Percentiles rank a stretch among this genome's conserved stretches.
Conservation (phyloP, 1,140 invertebrate species). For the Ectropis grisescens region DNA sequence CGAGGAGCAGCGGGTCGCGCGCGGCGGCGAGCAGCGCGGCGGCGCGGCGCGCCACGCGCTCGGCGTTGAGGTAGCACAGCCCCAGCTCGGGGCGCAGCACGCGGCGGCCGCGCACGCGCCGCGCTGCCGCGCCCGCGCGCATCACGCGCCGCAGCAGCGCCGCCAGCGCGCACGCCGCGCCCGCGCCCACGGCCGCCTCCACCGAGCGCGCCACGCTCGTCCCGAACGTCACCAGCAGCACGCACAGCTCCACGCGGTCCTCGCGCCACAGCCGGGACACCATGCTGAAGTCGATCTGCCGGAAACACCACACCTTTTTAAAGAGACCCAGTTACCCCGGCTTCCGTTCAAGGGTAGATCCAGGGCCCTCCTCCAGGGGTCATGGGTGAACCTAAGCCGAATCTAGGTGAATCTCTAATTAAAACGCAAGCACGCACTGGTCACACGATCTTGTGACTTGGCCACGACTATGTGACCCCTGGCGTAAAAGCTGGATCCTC, state of each 20-base stretch:
- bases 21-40: constrained; percentile 17
- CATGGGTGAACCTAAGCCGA: no score
- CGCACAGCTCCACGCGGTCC: constrained; percentile 77
- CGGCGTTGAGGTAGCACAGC: constrained; percentile 25
- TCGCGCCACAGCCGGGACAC: constrained; percentile 80
- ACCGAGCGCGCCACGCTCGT: constrained; percentile 84
- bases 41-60: constrained; percentile 17
- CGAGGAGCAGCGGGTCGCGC: constrained; percentile 25
- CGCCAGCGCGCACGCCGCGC: constrained; percentile 85
- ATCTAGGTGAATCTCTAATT: no score
- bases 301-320: no score
- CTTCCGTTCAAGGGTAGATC: no score
- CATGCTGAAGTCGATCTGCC: constrained; percentile 77
- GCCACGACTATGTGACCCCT: no score
- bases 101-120: constrained; percentile 78
- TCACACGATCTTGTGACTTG: no score
- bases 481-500: no score
- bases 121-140: constrained; percentile 80
- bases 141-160: constrained; percentile 86
- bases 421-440: no score
- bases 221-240: constrained; percentile 83
- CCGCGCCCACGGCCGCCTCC: constrained; percentile 90
- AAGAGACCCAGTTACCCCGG: no score
- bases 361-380: no score
- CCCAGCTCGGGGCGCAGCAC: constrained; percentile 21